Conservation (phyloP, 2,888 invertebrate genomes). For the Andrena bicolor region DNA sequence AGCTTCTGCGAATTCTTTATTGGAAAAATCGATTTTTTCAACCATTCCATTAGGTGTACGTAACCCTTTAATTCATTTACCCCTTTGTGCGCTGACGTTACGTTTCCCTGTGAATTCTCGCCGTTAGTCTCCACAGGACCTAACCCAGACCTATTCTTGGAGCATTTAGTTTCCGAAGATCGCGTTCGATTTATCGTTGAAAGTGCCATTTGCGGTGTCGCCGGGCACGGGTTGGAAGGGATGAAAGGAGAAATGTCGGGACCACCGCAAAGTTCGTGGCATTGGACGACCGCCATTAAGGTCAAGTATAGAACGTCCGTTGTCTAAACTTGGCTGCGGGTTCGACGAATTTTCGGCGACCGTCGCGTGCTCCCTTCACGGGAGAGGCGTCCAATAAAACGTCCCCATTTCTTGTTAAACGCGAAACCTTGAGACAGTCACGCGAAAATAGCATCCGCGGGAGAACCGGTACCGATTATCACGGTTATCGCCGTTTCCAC, state of each 20-base stretch:
- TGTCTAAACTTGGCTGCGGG: constrained; percentile 58
- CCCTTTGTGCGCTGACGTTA: neutral
- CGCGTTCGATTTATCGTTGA: constrained; percentile 15
- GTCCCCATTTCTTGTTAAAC: neutral
- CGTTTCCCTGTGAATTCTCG: too few species aligned
- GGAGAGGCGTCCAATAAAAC: neutral
- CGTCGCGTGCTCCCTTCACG: neutral
- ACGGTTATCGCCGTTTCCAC: constrained; percentile 4
- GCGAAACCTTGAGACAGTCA: neutral
- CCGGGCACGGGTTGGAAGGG: neutral
- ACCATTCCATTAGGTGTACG: too few species aligned
- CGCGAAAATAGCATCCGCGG: neutral
- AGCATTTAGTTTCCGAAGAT: constrained; percentile 28
- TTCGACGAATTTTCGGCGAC: constrained; percentile 41
- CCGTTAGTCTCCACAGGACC: too few species aligned
- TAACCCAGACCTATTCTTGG: neutral
- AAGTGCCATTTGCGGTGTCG: neutral
- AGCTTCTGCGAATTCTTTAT: too few species aligned
- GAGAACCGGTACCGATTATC: constrained; percentile 14
- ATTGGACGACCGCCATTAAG: constrained; percentile 60
- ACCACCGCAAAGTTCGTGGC: constrained; percentile 61
- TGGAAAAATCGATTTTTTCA: too few species aligned
- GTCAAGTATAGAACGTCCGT: constrained; percentile 66
- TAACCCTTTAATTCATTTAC: neutral
- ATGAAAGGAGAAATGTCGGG: constrained; percentile 19